Conservation (phyloP, 2,113 vertebrate genomes). For the Chlorodrepanis virens region DNA sequence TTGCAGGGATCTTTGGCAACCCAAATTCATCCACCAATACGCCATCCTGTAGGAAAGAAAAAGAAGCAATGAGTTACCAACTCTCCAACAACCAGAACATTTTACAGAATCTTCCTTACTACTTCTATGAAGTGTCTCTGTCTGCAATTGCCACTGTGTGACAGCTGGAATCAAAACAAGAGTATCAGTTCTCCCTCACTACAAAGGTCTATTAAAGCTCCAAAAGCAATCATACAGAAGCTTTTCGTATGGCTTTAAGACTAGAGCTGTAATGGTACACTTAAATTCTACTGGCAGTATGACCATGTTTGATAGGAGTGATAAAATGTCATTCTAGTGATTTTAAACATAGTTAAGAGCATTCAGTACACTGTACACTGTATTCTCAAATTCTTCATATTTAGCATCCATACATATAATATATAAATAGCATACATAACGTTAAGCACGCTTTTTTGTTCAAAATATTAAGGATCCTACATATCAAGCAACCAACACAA, state of each 20-base stretch:
- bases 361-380: neutral
- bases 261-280: neutral
- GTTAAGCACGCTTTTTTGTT: neutral
- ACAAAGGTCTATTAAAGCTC: neutral
- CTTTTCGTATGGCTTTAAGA: neutral
- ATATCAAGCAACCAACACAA: neutral
- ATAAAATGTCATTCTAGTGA: neutral
- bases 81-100: neutral
- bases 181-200: neutral
- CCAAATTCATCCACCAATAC: conserved; percentile 97
- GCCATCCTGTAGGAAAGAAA: conserved; percentile 83
- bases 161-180: neutral
- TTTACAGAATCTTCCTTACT: neutral
- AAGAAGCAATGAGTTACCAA: neutral
- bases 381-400: neutral
- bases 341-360: neutral
- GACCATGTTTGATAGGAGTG: neutral
- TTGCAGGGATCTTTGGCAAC: conserved; percentile 94
- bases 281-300: neutral
- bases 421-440: neutral
- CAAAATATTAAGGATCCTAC: neutral
- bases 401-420: neutral
- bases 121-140: neutral
- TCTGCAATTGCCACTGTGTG: neutral
- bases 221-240: neutral